Percentiles rank a stretch among this genome's conserved stretches.
phyloP scores from a whole-genome alignment of 2,888 invertebrate genomes.

The Molanna angustata region DNA sequence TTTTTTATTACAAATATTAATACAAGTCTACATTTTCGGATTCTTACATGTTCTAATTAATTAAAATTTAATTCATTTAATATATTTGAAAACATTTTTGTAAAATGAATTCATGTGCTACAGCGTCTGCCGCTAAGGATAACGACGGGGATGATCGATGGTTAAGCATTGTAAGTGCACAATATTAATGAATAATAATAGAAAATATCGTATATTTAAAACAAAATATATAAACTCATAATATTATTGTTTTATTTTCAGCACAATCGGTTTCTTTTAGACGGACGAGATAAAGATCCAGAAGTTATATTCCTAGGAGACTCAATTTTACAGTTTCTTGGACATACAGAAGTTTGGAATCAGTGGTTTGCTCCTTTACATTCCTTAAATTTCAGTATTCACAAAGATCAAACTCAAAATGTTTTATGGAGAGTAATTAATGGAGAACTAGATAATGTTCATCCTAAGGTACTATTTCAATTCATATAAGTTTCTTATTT shows the following conservation, averaged over 20 bases:
- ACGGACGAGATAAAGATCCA: conserved; percentile 86
- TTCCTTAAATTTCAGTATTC: conserved; percentile 87
- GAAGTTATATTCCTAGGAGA: conserved; percentile 92
- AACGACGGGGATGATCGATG: conserved; percentile 82
- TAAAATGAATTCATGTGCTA: conserved; percentile 66
- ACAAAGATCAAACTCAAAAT: conserved; percentile 84
- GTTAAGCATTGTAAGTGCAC: conserved; percentile 67
- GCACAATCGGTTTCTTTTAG: conserved; percentile 83
- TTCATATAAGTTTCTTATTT: no score
- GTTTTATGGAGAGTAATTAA: conserved; percentile 87
- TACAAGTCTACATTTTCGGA: no score
- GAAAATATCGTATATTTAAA: background rate
- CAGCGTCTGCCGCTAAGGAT: conserved; percentile 63
- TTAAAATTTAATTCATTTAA: no score
- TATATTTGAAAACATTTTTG: conserved; percentile 1
- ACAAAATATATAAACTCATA: background rate
- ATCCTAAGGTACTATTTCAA: conserved; percentile 71
- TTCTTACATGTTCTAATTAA: no score
- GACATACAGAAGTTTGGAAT: conserved; percentile 85
- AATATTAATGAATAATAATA: background rate
- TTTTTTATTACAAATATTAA: conserved; percentile 11
- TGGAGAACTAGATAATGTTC: conserved; percentile 85
- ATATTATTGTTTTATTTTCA: conserved; percentile 44
- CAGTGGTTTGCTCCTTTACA: conserved; percentile 89
- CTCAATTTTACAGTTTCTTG: conserved; percentile 78